Base-by-base conservation (phyloP, 1,140 invertebrate species). In the roundworm (Caenorhabditis elegans) region DNA sequence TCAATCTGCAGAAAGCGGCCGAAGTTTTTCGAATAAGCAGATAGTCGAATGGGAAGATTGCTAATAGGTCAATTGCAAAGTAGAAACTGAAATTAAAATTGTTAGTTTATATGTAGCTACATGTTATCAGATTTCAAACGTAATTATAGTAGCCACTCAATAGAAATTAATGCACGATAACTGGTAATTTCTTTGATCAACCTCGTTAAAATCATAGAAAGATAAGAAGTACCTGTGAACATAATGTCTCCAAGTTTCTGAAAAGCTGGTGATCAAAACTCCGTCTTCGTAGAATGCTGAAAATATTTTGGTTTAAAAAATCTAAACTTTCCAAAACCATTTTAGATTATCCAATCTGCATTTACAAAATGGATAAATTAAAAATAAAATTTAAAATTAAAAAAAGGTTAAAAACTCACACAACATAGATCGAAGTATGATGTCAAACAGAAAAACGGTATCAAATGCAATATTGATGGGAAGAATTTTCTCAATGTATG, bases 1-100 rank as follows among this genome's bases (percentile, higher is more conserved):
- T 80, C 6, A 80, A 3, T 47, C 79, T 80, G 22, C 60, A 70
- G n/a, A 70, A 70, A 1, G 60, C 60, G 6, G 60, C 60, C n/a
- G 60, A 70, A 43, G 60, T 70, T n/a, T 70, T 70, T n/a, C 60
- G 34, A 17, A 70, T 70, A 2, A 70, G 34, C 3, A 70, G 60
- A 22, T 70, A 70, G 34, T 70, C 60, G 34, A 70, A 70, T 70
- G 60, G 60, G n/a, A 70, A 70, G 34, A 70, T 70, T 11, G 60
- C 60, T 1, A 70, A n/a, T 10, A 70, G n/a, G 10, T 70, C 60
- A 17, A 70, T 39, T 70, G 24, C 60, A 26, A 70, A 70, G n/a
- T 70, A 70, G 34, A 70, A 22, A 70, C 60, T 70, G 60, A 39
- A 70, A 70, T 17, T 65, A 8, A 43, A 43, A 43, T 43, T 43